Base-by-base conservation (phyloP, 2,113 vertebrate genomes). In the Herpailurus yagouaroundi region DNA sequence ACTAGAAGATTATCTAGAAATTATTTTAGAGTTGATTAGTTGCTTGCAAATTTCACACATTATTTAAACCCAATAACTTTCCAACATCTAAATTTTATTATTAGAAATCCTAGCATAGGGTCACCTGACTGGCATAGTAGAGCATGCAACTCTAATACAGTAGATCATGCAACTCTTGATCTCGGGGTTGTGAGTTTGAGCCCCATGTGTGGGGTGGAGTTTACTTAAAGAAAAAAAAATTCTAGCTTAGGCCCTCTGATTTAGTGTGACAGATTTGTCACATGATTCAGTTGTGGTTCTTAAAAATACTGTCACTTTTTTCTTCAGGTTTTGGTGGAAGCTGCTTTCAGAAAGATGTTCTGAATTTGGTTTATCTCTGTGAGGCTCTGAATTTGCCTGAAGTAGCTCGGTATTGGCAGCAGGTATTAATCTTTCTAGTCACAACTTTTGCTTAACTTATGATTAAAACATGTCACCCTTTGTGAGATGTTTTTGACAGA, bases 281-380 rank as follows among this genome's bases (percentile, higher is more conserved):
- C 4, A 13, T 92, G 31, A 92, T 89, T 94, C 55, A 50, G 12
- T 88, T 91, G 18, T 91, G 29, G 8, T 80, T 98, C 71, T 84
- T 95, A 57, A 94, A 95, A 91, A 57, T 91, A 84, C 38, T 80
- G 11, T 69, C 16, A 1, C n/a, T 12, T 83, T 63, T 92, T 36
- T 38, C 12, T 98, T 93, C 93, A 99, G 99, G 99, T 60, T 99
- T 99, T 98, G 99, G 99, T 97, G 99, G 99, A 41, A 99, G 99
- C 98, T 99, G 99, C 98, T 99, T 99, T 98, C 99, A 99, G 98
- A 99, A 99, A 98, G 99, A 99, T 97, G 99, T 99, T 92, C 98
- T 99, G 95, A 99, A 99, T 97, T 98, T 99, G 98, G 99, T 99
- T 64, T 99, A 99, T 97, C 99, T 99, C 91, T 99, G 99, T 91